Conservation (phyloP, 2,113 vertebrate genomes). For the Trochalopteron elliotii region DNA sequence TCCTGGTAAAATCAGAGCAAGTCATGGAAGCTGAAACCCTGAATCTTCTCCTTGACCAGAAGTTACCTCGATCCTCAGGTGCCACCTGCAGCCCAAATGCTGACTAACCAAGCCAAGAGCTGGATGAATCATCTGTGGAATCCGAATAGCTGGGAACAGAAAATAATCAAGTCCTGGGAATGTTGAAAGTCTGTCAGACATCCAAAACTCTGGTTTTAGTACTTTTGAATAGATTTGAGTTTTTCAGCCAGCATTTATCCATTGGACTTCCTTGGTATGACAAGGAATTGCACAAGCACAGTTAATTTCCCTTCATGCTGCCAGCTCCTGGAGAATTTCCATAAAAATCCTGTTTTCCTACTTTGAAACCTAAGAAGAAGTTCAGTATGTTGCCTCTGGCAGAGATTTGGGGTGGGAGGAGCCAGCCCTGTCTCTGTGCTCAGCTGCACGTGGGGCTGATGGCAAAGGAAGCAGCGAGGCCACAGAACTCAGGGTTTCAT, state of each 20-base stretch:
- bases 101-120: neutral
- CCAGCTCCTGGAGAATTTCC: neutral
- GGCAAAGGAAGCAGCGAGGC: rapidly evolving
- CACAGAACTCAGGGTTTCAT: neutral
- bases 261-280: neutral
- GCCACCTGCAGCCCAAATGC: neutral
- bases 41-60: neutral
- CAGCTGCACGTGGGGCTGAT: neutral
- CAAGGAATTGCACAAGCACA: neutral
- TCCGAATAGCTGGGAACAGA: neutral
- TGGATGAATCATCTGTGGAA: neutral
- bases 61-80: neutral
- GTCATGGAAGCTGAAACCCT: neutral
- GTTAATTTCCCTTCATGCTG: neutral
- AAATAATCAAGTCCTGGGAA: neutral
- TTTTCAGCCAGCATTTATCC: neutral
- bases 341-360: neutral
- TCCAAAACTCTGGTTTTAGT: neutral
- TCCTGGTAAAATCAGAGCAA: neutral
- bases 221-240: neutral
- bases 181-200: neutral
- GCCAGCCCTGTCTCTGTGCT: neutral
- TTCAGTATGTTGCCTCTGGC: neutral
- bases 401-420: neutral
- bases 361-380: rapidly evolving